Percentiles rank a stretch among this genome's conserved stretches.
These are phyloP conservation scores for Altica lythri DNA, from an alignment of 2,888 invertebrate genomes.

Conservation along the genomic window DNA sequence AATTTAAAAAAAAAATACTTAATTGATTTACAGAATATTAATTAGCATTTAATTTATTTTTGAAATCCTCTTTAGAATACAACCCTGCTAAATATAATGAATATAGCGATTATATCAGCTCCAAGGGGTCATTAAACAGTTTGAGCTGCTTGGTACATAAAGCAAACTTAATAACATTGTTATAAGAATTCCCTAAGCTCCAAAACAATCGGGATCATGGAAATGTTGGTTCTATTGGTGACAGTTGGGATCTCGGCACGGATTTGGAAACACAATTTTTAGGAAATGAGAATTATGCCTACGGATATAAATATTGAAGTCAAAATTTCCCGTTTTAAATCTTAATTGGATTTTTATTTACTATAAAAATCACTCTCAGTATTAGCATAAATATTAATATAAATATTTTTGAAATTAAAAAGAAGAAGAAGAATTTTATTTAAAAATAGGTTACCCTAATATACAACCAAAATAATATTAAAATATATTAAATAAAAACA, in stretches of 20 bases:
- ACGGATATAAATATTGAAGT: slow-evolving; percentile 15
- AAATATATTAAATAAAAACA: no score
- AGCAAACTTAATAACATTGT: slow-evolving; percentile 21
- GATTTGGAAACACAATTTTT: slow-evolving; percentile 4
- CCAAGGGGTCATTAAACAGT: slow-evolving; percentile 25
- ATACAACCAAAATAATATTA: no score
- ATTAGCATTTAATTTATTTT: neutral
- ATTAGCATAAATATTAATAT: no score
- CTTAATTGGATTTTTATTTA: no score
- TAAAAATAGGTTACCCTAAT: no score
- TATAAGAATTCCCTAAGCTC: slow-evolving; percentile 22
- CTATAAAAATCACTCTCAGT: neutral
- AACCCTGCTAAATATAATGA: slow-evolving; percentile 3
- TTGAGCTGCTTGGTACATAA: slow-evolving; percentile 17
- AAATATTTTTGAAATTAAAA: no score
- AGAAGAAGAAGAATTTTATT: no score
- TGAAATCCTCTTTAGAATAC: slow-evolving; percentile 4
- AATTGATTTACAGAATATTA: neutral
- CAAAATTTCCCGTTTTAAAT: no score
- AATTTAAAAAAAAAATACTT: no score
- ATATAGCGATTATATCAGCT: slow-evolving; percentile 18
- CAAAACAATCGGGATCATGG: slow-evolving; percentile 20
- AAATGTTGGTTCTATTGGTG: slow-evolving; percentile 19
- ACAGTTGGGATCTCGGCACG: slow-evolving; percentile 16
- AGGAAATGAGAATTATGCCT: no score